Conservation (phyloP, 2,888 invertebrate species). For the Ectropis crepuscularia region DNA sequence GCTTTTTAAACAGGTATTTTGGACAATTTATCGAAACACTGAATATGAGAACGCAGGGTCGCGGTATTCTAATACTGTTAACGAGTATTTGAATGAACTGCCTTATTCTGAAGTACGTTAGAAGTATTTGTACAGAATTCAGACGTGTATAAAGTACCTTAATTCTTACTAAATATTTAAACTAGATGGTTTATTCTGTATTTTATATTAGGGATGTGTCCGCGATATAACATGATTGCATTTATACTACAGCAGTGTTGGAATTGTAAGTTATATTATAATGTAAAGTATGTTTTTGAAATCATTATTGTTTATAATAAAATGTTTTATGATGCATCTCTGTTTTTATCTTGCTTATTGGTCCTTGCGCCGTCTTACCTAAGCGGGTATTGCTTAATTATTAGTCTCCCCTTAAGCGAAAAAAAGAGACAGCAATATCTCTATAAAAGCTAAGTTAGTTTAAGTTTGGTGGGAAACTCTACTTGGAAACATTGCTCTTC, state of each 20-base stretch:
- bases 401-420: too few species aligned
- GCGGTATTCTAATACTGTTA: constrained; percentile 8
- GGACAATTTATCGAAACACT: neutral
- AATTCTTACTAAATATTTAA: constrained; percentile 25
- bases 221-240: constrained; percentile 67
- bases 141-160: constrained; percentile 19
- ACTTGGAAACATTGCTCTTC: too few species aligned
- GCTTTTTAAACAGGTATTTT: too few species aligned
- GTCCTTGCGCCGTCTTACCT: neutral
- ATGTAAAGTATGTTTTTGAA: constrained; percentile 72
- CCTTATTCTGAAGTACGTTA: constrained; percentile 20
- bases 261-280: constrained; percentile 75
- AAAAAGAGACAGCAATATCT: too few species aligned
- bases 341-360: constrained; percentile 35
- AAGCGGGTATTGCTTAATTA: too few species aligned
- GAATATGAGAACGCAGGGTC: neutral
- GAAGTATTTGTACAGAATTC: constrained; percentile 24
- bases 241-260: constrained; percentile 77
- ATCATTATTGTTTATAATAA: constrained; percentile 83
- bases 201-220: constrained; percentile 43
- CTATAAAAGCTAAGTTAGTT: too few species aligned
- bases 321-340: constrained; percentile 71
- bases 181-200: constrained; percentile 31
- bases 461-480: too few species aligned
- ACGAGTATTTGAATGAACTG: constrained; percentile 16